Conservation (phyloP, 2,797 vertebrate genomes). For the Gymnodraco acuticeps region DNA sequence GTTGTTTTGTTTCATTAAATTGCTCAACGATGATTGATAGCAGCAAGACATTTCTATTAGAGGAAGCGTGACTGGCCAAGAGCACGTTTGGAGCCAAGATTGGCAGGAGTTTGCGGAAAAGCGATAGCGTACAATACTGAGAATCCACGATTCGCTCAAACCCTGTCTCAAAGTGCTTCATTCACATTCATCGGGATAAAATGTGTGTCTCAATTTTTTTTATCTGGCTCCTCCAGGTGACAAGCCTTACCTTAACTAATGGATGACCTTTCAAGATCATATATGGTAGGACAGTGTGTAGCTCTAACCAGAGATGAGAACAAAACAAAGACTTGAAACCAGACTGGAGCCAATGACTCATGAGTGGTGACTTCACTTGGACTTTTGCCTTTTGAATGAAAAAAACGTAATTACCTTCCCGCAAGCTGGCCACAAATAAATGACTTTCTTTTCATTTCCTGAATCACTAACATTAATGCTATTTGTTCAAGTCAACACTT, state of each 20-base stretch:
- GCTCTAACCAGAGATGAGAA: not conserved
- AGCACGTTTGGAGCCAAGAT: constrained; percentile 34
- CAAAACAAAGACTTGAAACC: too few species aligned
- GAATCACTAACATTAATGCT: too few species aligned
- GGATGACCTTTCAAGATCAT: not conserved
- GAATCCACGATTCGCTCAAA: not conserved
- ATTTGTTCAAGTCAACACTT: too few species aligned
- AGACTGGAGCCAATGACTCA: too few species aligned
- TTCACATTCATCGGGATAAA: not conserved
- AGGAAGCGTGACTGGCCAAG: constrained; percentile 60
- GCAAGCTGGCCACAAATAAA: too few species aligned
- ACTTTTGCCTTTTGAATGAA: too few species aligned
- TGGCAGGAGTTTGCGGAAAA: constrained; percentile 42
- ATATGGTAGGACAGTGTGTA: not conserved
- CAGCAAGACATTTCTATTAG: constrained; percentile 65
- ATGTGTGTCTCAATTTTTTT: not conserved
- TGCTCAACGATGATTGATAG: constrained; percentile 48
- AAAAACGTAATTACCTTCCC: too few species aligned
- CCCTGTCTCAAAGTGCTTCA: constrained; percentile 19
- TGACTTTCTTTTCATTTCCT: too few species aligned
- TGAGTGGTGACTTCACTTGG: too few species aligned
- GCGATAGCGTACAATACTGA: not conserved
- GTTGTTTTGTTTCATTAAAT: constrained; percentile 36
- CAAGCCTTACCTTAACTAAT: not conserved
- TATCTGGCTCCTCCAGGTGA: not conserved